Percentiles rank a stretch among this genome's conserved stretches.
phyloP scores from a whole-genome alignment of 2,797 vertebrate genomes.

The Steatocranus sp. region DNA sequence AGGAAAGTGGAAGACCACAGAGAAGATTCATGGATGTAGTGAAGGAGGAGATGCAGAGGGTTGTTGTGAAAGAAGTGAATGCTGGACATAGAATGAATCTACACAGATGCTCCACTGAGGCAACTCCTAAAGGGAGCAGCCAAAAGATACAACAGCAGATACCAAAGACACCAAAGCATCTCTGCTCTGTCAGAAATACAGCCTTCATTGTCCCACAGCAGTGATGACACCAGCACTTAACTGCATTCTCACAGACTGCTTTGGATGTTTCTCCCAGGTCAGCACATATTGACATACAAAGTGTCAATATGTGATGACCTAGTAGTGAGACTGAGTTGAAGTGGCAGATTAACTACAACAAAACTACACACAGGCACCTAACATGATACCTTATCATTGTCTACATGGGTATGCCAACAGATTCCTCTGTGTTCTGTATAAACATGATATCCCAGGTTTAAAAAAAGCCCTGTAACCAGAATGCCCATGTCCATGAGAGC shows the following conservation, averaged over 20 bases:
- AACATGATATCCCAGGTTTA: background rate
- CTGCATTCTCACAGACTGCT: background rate
- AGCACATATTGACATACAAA: background rate
- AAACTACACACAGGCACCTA: background rate
- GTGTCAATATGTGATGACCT: background rate
- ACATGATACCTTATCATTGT: background rate
- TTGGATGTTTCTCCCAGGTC: background rate
- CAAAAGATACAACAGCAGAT: background rate
- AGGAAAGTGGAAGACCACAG: background rate
- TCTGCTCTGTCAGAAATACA: background rate
- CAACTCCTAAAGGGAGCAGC: background rate
- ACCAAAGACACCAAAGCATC: background rate
- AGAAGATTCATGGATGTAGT: background rate
- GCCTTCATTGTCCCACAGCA: background rate
- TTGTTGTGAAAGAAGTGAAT: background rate
- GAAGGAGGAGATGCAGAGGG: background rate
- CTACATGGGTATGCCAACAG: background rate
- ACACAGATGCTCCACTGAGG: background rate
- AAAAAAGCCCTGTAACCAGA: background rate
- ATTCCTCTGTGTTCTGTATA: background rate
- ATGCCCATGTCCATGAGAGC: background rate
- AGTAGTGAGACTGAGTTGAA: background rate
- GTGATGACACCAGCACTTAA: background rate
- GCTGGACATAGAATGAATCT: background rate
- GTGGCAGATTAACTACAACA: background rate